Evolutionary conservation across 2,888 invertebrate species (phyloP), one percentile per base, ranked within the genome.

Genomic region (Flexamia atlantica): DNA sequence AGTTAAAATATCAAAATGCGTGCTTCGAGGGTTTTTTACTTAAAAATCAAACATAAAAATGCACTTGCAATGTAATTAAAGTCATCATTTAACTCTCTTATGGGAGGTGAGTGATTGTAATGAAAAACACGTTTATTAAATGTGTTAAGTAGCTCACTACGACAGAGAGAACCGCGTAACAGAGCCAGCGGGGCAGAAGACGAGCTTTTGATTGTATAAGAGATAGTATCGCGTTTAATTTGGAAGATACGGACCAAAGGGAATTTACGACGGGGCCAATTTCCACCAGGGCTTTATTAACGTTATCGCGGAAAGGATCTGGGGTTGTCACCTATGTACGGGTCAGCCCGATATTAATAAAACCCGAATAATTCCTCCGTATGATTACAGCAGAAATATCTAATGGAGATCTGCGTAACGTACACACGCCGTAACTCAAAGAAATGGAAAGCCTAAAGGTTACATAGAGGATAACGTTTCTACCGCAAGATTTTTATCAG

Each of bases 311-410:
- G 32, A 28, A 12, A 28, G 17, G 2, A 68, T 68, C 68, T 32
- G 30, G 32, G 17, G 7, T 68, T 68, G 68, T 68, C 68, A 68
- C 30, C 68, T 68, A 9, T 53, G 53, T 53, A 17, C 12, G n/a
- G 60, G 60, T 60, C 23, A 60, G 28, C 28, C 60, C 25, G 68
- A 17, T 3, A 53, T 68, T 30, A 68, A 68, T 68, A 68, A 68
- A 28, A 28, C n/a, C 53, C 53, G 53, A 20, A 32, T 68, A 2
- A 68, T 68, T 28, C 60, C 23, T 68, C 53, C 53, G 53, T 68
- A n/a, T 68, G 68, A 68, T 68, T 68, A 68, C 68, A 68, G 30
- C 68, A 68, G 32, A 68, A 68, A 4, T 68, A 68, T 68, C 68
- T 68, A 68, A 68, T 68, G 14, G 30, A 68, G 68, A 68, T 68